A percentile compares a stretch with the other conserved stretches of the same genome.
phyloP scores from a whole-genome alignment of 2,888 invertebrate genomes.

The Cryptus viduatorius region DNA sequence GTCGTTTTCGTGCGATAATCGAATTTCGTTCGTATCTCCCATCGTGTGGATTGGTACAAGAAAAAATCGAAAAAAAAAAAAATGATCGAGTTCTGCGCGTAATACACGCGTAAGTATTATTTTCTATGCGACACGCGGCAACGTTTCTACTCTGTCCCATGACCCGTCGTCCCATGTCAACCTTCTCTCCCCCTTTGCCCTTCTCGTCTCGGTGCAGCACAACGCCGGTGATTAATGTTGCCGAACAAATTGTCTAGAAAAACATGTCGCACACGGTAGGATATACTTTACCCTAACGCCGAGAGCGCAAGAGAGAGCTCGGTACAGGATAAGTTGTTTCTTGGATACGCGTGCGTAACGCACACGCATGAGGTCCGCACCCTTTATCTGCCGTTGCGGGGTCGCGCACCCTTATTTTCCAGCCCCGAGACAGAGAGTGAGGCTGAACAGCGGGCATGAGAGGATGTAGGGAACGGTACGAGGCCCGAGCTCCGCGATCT shows the following conservation, averaged over 20 bases:
- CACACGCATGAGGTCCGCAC: slow-evolving; percentile 79
- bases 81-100: not conserved
- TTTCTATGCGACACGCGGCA: slow-evolving; percentile 52
- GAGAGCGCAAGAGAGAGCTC: not conserved
- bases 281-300: slow-evolving; percentile 48
- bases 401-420: slow-evolving; percentile 79
- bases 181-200: slow-evolving; percentile 51
- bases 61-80: slow-evolving; percentile 15
- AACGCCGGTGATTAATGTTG: slow-evolving; percentile 85
- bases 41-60: not conserved
- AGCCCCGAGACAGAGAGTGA: slow-evolving; percentile 73
- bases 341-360: slow-evolving; percentile 36
- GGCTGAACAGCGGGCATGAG: slow-evolving; percentile 67
- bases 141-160: slow-evolving; percentile 66
- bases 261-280: slow-evolving; percentile 84
- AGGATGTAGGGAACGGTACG: slow-evolving; percentile 55
- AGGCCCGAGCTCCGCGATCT: slow-evolving; percentile 55
- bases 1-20: not conserved
- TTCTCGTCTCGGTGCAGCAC: slow-evolving; percentile 56
- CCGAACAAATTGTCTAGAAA: slow-evolving; percentile 86
- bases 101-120: slow-evolving; percentile 23
- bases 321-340: not conserved
- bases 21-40: not conserved
- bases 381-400: slow-evolving; percentile 81
- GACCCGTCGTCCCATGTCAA: slow-evolving; percentile 66